phyloP scores from a whole-genome alignment of 1,140 invertebrate species.

The Bathynomus jamesi region DNA sequence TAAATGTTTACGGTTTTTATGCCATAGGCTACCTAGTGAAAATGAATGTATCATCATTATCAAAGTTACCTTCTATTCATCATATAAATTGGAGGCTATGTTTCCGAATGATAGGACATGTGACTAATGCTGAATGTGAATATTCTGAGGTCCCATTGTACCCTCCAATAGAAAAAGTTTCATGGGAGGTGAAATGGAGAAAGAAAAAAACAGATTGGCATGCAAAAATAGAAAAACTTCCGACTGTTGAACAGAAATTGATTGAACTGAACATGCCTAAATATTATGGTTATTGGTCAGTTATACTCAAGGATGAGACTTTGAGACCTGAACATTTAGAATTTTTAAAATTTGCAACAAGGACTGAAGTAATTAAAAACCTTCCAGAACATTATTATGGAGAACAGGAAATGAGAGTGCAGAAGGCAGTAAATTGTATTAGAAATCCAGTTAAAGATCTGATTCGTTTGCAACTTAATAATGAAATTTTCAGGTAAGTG shows the following conservation, averaged over 20 bases:
- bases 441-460: not conserved
- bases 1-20: too few species aligned
- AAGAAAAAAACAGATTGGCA: slow-evolving; percentile 46
- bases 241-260: slow-evolving; percentile 72
- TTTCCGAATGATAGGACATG: too few species aligned
- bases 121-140: too few species aligned
- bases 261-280: slow-evolving; percentile 68
- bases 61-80: too few species aligned
- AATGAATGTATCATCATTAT: too few species aligned
- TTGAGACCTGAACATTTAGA: not conserved
- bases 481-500: not conserved
- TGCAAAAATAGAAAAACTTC: slow-evolving; percentile 54
- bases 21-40: too few species aligned
- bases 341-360: not conserved
- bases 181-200: too few species aligned
- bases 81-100: too few species aligned
- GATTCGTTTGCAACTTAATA: not conserved
- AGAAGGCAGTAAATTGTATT: not conserved
- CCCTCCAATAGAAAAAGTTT: too few species aligned
- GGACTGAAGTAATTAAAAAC: not conserved
- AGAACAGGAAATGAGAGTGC: not conserved
- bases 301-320: slow-evolving; percentile 53
- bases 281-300: slow-evolving; percentile 64
- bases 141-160: too few species aligned
- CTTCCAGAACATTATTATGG: not conserved